A percentile compares a stretch with the other conserved stretches of the same genome.
Evolutionary conservation across 2,888 invertebrate genomes (phyloP).

Genomic region (Loripinus fragilis): DNA sequence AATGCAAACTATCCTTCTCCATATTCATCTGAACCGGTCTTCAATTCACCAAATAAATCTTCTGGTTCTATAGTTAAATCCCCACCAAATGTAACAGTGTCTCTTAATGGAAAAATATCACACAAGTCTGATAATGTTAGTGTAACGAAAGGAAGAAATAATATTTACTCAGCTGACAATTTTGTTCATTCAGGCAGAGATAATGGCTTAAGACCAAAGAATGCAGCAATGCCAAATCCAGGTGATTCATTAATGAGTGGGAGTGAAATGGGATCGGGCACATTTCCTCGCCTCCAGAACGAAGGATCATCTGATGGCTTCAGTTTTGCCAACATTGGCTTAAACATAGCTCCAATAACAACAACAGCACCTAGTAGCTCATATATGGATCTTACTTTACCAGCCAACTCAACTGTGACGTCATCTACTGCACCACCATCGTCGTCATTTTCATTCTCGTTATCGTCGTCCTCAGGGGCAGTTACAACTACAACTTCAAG

Average conservation of each 20-base stretch:
- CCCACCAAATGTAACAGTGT: conserved; percentile 59
- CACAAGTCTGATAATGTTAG: conserved; percentile 20
- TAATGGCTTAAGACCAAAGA: conserved; percentile 23
- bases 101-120: conserved; percentile 26
- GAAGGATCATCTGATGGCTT: conserved; percentile 69
- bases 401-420: conserved; percentile 55
- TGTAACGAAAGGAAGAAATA: conserved; percentile 50
- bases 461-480: conserved; percentile 60
- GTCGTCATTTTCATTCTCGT: conserved; percentile 62
- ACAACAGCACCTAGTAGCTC: conserved; percentile 61
- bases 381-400: conserved; percentile 64
- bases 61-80: conserved; percentile 49
- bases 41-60: conserved; percentile 51
- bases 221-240: conserved; percentile 39
- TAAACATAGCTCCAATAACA: conserved; percentile 71
- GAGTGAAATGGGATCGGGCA: conserved; percentile 42
- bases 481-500: conserved; percentile 61
- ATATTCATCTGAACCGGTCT: conserved; percentile 68
- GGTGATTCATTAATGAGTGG: conserved; percentile 45
- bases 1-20: conserved; percentile 52
- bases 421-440: conserved; percentile 53
- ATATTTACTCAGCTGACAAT: conserved; percentile 76
- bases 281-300: conserved; percentile 60
- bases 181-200: conserved; percentile 73
- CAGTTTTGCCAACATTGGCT: conserved; percentile 74